Evolutionary conservation across 1,140 invertebrate genomes (phyloP).

Genomic region (Eufriesea mexicana): DNA sequence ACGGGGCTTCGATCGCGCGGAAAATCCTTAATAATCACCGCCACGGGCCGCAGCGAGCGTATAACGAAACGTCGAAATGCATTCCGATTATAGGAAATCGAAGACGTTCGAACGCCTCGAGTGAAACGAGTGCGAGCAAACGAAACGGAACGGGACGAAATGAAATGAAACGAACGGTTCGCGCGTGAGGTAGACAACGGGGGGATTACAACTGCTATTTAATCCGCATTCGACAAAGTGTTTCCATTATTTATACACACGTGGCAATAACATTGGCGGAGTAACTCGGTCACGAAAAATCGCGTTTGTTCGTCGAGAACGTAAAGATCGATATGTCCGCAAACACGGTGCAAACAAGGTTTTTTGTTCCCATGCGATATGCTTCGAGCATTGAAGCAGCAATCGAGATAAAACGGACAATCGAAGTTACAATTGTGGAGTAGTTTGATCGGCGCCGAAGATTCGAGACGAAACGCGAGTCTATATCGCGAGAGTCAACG

Average conservation of each 20-base stretch:
- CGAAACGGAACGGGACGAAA: constrained; percentile 1
- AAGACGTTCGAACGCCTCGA: not conserved
- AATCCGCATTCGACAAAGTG: constrained; percentile 45
- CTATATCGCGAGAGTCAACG: not conserved
- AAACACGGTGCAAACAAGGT: not conserved
- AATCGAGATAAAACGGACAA: constrained; percentile 7
- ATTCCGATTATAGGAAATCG: not conserved
- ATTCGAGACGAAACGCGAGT: not conserved
- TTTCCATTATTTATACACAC: constrained; percentile 53
- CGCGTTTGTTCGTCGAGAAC: constrained; percentile 48
- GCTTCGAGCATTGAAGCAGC: too few species aligned
- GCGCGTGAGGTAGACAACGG: not conserved
- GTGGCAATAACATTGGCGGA: constrained; percentile 12
- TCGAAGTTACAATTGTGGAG: not conserved
- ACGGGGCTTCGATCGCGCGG: not conserved
- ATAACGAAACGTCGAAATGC: not conserved
- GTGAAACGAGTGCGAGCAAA: constrained; percentile 1
- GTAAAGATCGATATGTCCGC: not conserved
- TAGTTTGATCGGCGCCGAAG: not conserved
- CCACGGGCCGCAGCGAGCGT: too few species aligned
- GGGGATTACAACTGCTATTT: not conserved
- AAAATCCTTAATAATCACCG: not conserved
- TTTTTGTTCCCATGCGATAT: not conserved
- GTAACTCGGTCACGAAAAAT: constrained; percentile 49
- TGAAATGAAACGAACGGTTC: not conserved